These are phyloP conservation scores for Siderastrea radians DNA, from an alignment of 92 coral and sea anemone genomes.

Conservation along the genomic window DNA sequence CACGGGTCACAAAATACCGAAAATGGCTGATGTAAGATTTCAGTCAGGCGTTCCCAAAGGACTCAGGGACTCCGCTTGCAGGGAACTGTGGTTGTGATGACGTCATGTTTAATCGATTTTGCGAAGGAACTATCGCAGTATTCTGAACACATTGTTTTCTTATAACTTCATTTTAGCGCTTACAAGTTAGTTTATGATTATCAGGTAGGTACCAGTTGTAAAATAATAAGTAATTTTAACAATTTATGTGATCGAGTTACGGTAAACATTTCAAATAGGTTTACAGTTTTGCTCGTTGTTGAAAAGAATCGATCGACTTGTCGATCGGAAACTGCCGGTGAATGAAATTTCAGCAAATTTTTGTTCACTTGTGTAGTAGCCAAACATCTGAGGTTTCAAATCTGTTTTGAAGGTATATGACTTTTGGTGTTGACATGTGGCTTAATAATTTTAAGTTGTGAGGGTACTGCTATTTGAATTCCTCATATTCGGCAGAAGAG, in stretches of 20 bases:
- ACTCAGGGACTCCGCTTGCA: neutral
- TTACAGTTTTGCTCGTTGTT: neutral
- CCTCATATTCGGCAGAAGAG: no score
- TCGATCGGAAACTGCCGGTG: no score
- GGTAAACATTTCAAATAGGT: neutral
- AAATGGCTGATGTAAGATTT: neutral
- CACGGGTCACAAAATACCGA: no score
- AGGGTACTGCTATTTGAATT: no score
- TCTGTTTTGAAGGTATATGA: no score
- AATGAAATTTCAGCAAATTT: no score
- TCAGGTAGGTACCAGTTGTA: slow-evolving; percentile 45
- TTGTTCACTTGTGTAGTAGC: no score
- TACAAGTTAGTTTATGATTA: slow-evolving; percentile 7
- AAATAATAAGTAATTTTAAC: neutral
- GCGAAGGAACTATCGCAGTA: neutral
- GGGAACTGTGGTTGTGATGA: slow-evolving; percentile 6
- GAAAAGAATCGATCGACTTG: no score
- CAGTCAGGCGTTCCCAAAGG: slow-evolving; percentile 37
- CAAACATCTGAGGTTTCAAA: no score
- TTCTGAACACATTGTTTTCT: neutral
- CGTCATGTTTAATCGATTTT: slow-evolving; percentile 2
- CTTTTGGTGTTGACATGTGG: no score
- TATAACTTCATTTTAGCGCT: neutral
- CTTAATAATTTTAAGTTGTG: no score
- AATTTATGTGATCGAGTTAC: neutral